phyloP scores from a whole-genome alignment of 2,888 invertebrate genomes.

The Andrena fulva region DNA sequence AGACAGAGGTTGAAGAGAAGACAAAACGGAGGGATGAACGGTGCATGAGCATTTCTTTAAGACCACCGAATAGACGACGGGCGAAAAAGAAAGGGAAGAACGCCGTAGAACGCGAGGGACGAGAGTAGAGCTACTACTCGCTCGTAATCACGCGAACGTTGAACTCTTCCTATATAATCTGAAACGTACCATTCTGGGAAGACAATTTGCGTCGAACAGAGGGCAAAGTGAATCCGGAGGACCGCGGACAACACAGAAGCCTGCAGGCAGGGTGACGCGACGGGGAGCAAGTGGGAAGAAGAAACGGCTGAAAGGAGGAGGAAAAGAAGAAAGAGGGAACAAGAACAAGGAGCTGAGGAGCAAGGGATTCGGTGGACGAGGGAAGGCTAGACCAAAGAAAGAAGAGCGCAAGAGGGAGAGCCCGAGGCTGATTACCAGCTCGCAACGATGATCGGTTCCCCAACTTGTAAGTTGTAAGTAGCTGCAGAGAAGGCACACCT shows the following conservation, averaged over 20 bases:
- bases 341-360: background rate
- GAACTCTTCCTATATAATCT: conserved; percentile 76
- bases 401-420: conserved; percentile 43
- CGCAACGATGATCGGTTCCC: conserved; percentile 73
- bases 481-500: conserved; percentile 53
- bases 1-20: background rate
- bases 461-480: conserved; percentile 23
- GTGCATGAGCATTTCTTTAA: background rate
- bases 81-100: conserved; percentile 54
- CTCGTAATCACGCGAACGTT: conserved; percentile 67
- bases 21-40: background rate
- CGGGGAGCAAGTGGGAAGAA: conserved; percentile 23
- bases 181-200: conserved; percentile 77
- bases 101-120: conserved; percentile 56
- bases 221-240: conserved; percentile 61
- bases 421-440: conserved; percentile 77
- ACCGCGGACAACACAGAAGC: conserved; percentile 37
- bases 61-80: conserved; percentile 1
- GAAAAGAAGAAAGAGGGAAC: background rate
- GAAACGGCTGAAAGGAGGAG: conserved; percentile 17
- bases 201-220: conserved; percentile 76
- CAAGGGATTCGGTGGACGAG: conserved; percentile 13
- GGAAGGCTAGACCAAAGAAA: conserved; percentile 47
- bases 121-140: conserved; percentile 44
- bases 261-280: conserved; percentile 2